Conservation (phyloP, 2,113 vertebrate species). For the Chaetops frenatus region DNA sequence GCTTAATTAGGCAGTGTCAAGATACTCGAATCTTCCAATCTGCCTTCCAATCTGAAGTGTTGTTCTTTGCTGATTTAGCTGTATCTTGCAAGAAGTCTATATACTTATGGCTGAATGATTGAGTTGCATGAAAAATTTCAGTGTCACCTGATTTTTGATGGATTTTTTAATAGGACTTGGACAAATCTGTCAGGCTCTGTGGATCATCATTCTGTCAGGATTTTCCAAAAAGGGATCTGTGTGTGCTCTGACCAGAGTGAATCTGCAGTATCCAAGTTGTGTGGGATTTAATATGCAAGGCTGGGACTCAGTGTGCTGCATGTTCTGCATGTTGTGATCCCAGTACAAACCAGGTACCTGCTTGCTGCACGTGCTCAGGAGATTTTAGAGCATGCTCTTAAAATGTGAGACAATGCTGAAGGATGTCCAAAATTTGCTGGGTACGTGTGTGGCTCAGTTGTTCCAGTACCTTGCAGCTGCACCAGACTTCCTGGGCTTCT, state of each 20-base stretch:
- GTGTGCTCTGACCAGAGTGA: neutral
- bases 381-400: neutral
- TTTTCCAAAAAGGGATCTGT: neutral
- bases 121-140: neutral
- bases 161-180: neutral
- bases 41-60: slow-evolving; percentile 56
- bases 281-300: neutral
- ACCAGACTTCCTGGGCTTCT: neutral
- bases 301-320: neutral
- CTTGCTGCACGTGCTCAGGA: neutral
- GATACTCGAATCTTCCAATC: slow-evolving; percentile 48
- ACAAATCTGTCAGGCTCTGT: neutral
- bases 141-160: neutral
- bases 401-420: neutral
- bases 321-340: neutral
- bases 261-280: neutral
- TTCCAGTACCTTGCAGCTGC: neutral
- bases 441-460: accelerated
- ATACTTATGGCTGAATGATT: neutral
- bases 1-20: slow-evolving; percentile 61
- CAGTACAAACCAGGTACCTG: neutral
- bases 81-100: neutral
- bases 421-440: neutral
- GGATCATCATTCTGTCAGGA: neutral
- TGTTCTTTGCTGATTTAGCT: slow-evolving; percentile 52